Conservation (phyloP, 2,797 vertebrate species). For the Mareca strepera region DNA sequence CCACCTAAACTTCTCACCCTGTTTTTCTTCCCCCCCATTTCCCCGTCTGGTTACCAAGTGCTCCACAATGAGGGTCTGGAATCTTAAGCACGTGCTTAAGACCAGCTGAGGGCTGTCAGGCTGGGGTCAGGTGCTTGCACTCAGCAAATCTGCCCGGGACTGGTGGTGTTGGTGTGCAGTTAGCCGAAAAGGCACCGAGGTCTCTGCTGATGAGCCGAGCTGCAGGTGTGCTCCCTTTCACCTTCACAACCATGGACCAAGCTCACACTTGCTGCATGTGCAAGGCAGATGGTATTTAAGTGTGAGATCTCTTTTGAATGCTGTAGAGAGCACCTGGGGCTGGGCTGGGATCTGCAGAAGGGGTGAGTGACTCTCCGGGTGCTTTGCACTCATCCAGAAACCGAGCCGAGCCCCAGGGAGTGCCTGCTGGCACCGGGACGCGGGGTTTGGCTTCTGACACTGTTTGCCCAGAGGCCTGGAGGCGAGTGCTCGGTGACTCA, state of each 20-base stretch:
- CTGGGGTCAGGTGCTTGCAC: background rate
- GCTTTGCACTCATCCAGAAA: slow-evolving; percentile 6
- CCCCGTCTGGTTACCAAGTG: background rate
- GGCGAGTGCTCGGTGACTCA: background rate
- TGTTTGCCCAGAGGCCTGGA: background rate
- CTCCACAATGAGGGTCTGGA: background rate
- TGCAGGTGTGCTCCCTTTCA: background rate
- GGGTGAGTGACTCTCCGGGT: background rate
- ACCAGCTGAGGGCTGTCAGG: background rate
- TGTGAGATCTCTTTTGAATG: background rate
- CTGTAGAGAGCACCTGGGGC: background rate
- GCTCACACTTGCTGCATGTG: background rate
- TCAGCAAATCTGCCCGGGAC: background rate
- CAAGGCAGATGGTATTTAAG: background rate
- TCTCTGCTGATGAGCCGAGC: background rate
- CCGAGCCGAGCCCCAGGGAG: background rate
- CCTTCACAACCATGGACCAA: background rate
- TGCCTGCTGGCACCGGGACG: background rate
- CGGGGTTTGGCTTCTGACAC: background rate
- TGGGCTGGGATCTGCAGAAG: background rate
- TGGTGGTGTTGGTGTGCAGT: background rate
- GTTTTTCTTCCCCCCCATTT: background rate
- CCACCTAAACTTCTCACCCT: background rate
- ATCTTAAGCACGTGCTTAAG: background rate
- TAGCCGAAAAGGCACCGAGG: background rate